A percentile compares a stretch with the other conserved stretches of the same genome.
These are phyloP conservation scores for Phenganax stokvisi DNA, from an alignment of 92 coral and sea anemone genomes.

Conservation along the genomic window DNA sequence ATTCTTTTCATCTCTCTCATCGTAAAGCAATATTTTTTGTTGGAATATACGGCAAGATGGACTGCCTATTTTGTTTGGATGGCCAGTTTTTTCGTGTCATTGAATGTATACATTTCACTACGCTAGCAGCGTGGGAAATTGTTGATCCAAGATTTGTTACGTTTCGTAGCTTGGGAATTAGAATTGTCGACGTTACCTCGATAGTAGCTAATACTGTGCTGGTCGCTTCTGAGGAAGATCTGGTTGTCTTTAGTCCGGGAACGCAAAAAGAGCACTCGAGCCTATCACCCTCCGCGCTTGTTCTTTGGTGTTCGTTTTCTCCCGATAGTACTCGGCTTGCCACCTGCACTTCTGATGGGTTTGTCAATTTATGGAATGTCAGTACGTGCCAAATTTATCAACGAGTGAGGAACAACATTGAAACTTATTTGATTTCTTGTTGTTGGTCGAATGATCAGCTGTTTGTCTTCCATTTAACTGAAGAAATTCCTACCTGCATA, in stretches of 20 bases:
- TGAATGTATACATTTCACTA: not conserved
- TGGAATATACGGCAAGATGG: not conserved
- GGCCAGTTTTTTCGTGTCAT: not conserved
- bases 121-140: not conserved
- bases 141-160: not conserved
- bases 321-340: not conserved
- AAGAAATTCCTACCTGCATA: too few relatives aligned
- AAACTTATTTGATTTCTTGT: not conserved
- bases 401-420: not conserved
- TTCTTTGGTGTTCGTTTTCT: conserved; percentile 7
- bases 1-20: too few relatives aligned
- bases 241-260: not conserved
- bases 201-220: not conserved
- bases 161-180: not conserved
- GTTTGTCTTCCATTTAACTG: too few relatives aligned
- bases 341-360: too few relatives aligned
- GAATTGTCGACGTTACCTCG: not conserved
- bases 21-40: not conserved
- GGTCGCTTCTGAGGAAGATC: not conserved
- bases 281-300: not conserved
- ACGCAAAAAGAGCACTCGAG: not conserved
- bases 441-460: too few relatives aligned
- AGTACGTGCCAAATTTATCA: too few relatives aligned
- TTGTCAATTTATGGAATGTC: too few relatives aligned
- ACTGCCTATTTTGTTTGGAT: not conserved